These are phyloP conservation scores for Acrocephalus kingi DNA, from an alignment of 2,113 vertebrate species.

Conservation along the genomic window DNA sequence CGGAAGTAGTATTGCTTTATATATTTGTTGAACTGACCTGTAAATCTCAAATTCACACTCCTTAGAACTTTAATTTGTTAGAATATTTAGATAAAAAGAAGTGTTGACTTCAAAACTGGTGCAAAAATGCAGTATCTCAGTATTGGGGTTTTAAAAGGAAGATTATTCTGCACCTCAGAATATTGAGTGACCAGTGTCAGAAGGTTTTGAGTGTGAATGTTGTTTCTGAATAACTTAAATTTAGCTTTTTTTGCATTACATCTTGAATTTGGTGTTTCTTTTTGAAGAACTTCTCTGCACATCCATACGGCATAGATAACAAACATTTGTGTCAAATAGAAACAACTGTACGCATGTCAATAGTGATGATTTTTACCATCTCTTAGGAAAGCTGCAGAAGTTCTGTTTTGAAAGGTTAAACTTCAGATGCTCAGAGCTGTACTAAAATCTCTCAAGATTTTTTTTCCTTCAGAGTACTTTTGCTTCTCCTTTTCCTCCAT, in stretches of 20 bases:
- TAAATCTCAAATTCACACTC: neutral
- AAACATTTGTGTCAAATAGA: neutral
- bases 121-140: neutral
- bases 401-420: neutral
- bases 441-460: neutral
- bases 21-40: neutral
- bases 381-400: neutral
- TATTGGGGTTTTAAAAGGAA: neutral
- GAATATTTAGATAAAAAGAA: neutral
- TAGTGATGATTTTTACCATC: neutral
- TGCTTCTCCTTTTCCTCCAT: neutral
- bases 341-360: neutral
- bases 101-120: neutral
- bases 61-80: neutral
- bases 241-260: accelerated
- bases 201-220: neutral
- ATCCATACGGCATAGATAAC: neutral
- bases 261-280: neutral
- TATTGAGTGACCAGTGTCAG: neutral
- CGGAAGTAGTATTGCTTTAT: neutral
- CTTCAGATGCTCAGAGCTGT: neutral
- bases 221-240: neutral
- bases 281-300: neutral
- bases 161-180: neutral
- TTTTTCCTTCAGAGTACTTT: neutral